Percentiles rank a stretch among this genome's conserved stretches.
phyloP scores from a whole-genome alignment of 2,113 vertebrate genomes.

The Rhadina sibilatrix region DNA sequence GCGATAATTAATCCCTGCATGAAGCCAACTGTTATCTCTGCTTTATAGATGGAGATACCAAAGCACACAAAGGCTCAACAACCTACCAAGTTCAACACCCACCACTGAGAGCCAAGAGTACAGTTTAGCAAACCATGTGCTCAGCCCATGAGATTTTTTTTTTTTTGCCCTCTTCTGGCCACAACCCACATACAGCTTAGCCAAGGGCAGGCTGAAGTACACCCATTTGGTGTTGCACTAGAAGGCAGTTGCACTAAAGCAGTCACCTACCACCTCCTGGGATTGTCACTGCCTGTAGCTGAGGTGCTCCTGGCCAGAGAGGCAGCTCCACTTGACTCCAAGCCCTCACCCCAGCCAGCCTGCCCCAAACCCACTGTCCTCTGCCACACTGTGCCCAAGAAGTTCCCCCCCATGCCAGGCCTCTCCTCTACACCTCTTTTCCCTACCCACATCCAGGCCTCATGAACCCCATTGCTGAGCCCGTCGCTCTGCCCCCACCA shows the following conservation, averaged over 20 bases:
- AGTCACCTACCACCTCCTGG: background rate
- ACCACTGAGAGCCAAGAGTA: background rate
- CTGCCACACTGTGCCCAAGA: too few species aligned
- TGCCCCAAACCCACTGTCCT: background rate
- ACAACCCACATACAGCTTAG: background rate
- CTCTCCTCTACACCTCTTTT: background rate
- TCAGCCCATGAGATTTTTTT: background rate
- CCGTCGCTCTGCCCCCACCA: fast-evolving
- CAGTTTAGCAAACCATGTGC: background rate
- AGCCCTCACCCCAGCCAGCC: background rate
- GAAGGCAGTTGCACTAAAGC: background rate
- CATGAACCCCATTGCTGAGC: background rate
- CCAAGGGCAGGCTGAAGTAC: background rate
- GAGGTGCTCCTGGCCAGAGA: background rate
- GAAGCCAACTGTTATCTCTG: conserved; percentile 32
- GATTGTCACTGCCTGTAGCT: background rate
- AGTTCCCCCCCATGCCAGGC: background rate
- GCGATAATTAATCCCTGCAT: conserved; percentile 5
- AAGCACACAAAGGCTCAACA: conserved; percentile 5
- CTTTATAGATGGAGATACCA: conserved; percentile 3
- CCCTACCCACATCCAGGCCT: fast-evolving
- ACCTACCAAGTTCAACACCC: conserved; percentile 24
- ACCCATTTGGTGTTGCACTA: background rate
- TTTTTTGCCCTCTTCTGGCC: background rate
- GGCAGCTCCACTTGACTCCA: background rate